Percentiles rank a stretch among this genome's conserved stretches.
Conservation (phyloP, 2,113 vertebrate species). For the Probosciger aterrimus region DNA sequence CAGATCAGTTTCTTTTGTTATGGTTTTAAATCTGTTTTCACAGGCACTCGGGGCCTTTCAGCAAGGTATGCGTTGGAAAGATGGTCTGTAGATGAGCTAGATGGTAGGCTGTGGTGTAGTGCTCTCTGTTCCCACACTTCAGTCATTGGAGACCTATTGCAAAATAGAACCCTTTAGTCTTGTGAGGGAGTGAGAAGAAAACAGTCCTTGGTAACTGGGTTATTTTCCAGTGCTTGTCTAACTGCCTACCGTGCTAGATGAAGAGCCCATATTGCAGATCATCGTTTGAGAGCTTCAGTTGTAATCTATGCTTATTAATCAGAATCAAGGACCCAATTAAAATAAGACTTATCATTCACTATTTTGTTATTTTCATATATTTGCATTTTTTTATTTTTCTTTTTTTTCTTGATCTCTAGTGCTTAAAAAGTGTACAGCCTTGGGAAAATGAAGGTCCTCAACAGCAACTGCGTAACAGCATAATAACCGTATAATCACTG, state of each 20-base stretch:
- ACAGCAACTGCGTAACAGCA: neutral
- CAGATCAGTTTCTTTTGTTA: neutral
- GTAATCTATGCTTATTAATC: neutral
- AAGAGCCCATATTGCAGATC: neutral
- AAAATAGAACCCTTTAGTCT: neutral
- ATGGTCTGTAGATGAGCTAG: neutral
- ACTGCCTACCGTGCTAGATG: too few relatives aligned
- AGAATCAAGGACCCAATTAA: neutral
- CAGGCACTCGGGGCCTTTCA: neutral
- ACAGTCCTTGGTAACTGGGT: neutral
- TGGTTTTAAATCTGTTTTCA: neutral
- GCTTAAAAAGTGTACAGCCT: neutral
- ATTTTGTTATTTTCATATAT: neutral
- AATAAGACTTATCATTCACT: rapidly evolving
- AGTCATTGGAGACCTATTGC: neutral
- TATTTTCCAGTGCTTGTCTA: neutral
- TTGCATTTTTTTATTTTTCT: neutral
- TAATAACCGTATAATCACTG: neutral
- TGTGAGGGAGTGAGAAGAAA: neutral
- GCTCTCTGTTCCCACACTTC: neutral
- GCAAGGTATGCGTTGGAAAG: neutral
- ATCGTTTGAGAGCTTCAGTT: neutral
- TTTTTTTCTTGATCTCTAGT: neutral
- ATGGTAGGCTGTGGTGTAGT: neutral
- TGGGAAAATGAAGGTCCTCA: neutral